Evolutionary conservation across 2,113 vertebrate species (phyloP), one percentile per base, ranked within the genome.

Genomic region (Alces alces): DNA sequence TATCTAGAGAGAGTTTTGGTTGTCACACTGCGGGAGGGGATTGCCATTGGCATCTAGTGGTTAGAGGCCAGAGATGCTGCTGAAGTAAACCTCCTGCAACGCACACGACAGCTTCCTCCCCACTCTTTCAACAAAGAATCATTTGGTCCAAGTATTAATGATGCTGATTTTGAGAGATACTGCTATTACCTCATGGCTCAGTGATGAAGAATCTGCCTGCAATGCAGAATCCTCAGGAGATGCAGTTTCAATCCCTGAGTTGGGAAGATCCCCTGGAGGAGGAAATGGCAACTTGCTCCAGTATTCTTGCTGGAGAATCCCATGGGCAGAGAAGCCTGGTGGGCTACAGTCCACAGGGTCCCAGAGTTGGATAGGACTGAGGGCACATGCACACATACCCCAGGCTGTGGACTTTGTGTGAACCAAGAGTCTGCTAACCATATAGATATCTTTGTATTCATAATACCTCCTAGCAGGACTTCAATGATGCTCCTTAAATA

Each of bases 351-450:
- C 1, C 36, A 13, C 2, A 0, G 66, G 36, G 36, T 43, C 21
- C 19, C 36, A 14, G 12, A 73, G 21, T 27, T 73, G 21, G 36
- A 43, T 25, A 73, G 19, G 36, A 73, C 21, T 43, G 36, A 73
- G 70, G 5, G 0, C 0, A 0, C 17, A 66, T 2, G 4, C 70
- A 73, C 23, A 43, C 6, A 14, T 25, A 43, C 54, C 12, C 28
- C 80, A 55, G 52, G 52, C 4, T 64, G 7, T 36, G 39, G 33
- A 17, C 15, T 91, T 66, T 21, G 8, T 58, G 55, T 28, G 39
- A 58, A 52, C 15, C 30, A 5, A 43, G 7, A 11, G 0, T 57
- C 4, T 45, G 6, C 21, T 50, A 7, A 19, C 27, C 28, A 3
- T 8, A 8, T 1, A 39, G 8, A 10, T 6, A 28, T 39, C 19